Conservation (phyloP, 2,113 vertebrate genomes). For the Pterocles orientalis region DNA sequence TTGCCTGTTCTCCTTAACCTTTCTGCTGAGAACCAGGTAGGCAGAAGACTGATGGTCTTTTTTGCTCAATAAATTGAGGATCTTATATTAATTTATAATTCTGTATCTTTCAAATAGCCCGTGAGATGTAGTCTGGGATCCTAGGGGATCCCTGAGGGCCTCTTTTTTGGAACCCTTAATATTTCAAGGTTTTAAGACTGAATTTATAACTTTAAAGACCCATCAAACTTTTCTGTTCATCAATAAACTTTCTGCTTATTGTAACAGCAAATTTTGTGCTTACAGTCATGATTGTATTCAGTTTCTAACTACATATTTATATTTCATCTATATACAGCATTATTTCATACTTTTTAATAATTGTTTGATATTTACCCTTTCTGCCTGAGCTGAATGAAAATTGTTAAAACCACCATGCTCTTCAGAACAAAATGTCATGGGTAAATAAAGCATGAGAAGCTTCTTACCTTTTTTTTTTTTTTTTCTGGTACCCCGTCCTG, state of each 20-base stretch:
- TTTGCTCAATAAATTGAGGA: not conserved
- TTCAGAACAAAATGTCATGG: not conserved
- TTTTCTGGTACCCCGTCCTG: fast-evolving
- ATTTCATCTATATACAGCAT: not conserved
- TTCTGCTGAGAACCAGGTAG: not conserved
- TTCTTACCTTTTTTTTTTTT: not conserved
- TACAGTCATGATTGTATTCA: not conserved
- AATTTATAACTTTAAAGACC: not conserved
- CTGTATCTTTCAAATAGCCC: not conserved
- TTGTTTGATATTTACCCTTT: not conserved
- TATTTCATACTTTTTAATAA: not conserved
- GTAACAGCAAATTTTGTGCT: not conserved
- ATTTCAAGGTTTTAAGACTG: not conserved
- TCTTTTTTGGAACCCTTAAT: not conserved
- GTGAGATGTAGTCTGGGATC: not conserved
- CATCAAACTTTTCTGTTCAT: not conserved
- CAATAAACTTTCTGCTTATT: not conserved
- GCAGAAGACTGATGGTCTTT: not conserved
- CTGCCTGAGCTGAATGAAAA: not conserved
- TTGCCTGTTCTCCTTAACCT: not conserved
- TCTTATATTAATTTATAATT: not conserved
- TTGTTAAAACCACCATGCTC: not conserved
- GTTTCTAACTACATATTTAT: not conserved
- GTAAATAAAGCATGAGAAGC: not conserved
- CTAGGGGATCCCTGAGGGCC: not conserved